Base-by-base conservation (phyloP, 2,113 vertebrate species). In the Calyptommatus sinebrachiatus region DNA sequence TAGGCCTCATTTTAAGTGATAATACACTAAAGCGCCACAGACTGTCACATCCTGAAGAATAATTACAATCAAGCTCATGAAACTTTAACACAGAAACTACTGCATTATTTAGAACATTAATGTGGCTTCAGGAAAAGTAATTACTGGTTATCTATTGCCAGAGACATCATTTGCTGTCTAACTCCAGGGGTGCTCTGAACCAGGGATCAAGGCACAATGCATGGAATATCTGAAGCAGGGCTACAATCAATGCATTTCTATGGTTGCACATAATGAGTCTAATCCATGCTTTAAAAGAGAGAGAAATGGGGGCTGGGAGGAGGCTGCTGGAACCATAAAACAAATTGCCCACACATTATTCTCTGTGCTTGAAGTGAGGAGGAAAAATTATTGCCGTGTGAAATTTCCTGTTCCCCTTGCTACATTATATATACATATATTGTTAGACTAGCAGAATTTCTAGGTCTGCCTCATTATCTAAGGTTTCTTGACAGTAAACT, bases 21-120 rank as follows among this genome's bases (percentile, higher is more conserved):
- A 77, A 11, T 65, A 45, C 61, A 69, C 26, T 85, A 62, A 45
- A 86, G 73, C 86, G 66, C 35, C 77, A 0, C 0, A 86, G 71
- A 76, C 69, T 86, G 78, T 63, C 81, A 90, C n/a, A 86, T 81
- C 83, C 69, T 77, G 81, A 85, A 78, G 81, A 90, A 87, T 90
- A 88, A 86, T 87, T 88, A 62, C 66, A 86, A 84, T 89, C 84
- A 87, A 84, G 70, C 80, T 86, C 81, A 87, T 91, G 85, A 89
- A 90, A 91, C 88, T 89, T 91, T 90, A 92, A 91, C 78, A 83
- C 50, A 85, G 66, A 90, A 86, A 41, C 79, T 82, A 28, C 71
- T 88, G 77, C 75, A 88, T 90, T 90, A 86, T 90, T 92, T 90
- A 88, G 85, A 85, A 84, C 71, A 78, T 84, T 80, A 85, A 86